Percentiles rank a stretch among this genome's conserved stretches.
Conservation (phyloP, 2,113 vertebrate species). For the Muscicapa adusta region DNA sequence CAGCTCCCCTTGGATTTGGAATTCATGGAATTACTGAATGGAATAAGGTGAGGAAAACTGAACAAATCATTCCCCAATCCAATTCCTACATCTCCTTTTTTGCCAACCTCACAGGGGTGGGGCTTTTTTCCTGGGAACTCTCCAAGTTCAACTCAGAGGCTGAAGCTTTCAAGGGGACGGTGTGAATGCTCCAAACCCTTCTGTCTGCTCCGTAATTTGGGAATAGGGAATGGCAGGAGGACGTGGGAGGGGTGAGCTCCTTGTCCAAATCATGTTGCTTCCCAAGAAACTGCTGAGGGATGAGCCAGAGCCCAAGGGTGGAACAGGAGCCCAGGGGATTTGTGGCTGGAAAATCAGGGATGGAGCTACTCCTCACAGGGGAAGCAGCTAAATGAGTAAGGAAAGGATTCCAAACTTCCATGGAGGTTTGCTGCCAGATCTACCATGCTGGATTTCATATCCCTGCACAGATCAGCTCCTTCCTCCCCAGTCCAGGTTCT, state of each 20-base stretch:
- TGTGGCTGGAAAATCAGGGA: background rate
- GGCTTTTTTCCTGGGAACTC: background rate
- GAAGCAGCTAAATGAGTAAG: accelerated
- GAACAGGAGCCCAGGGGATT: background rate
- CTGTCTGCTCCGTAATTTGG: background rate
- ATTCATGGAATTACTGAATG: background rate
- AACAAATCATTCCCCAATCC: background rate
- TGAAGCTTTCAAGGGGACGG: accelerated
- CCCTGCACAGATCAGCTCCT: background rate
- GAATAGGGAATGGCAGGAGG: background rate
- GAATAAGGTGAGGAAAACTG: background rate
- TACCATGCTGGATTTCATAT: accelerated
- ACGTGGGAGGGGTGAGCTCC: too few relatives aligned
- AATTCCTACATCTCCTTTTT: background rate
- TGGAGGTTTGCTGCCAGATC: background rate
- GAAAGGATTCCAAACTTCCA: background rate
- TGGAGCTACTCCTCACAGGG: background rate
- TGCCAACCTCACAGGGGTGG: background rate
- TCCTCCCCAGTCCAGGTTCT: background rate
- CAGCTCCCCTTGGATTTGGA: accelerated
- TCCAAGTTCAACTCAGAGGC: accelerated
- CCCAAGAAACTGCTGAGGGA: background rate
- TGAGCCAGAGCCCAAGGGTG: accelerated
- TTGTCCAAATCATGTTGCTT: accelerated
- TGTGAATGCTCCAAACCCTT: accelerated